Base-by-base conservation (phyloP, 1,140 invertebrate species). In the Trachymyrmex cornetzi region DNA sequence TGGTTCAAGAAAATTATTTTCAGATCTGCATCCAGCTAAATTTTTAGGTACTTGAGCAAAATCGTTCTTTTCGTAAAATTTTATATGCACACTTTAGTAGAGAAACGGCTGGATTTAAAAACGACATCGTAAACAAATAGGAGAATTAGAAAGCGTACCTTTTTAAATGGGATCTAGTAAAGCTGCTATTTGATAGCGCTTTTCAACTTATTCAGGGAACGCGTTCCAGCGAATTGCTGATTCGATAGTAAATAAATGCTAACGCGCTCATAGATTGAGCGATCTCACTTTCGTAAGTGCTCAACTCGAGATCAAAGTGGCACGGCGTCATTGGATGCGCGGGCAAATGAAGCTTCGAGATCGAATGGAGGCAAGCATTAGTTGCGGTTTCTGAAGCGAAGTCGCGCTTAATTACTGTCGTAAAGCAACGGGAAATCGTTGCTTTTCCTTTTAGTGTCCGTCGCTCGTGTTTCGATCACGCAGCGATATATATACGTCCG, bases 331-430 rank as follows among this genome's bases (percentile, higher is more conserved):
- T 84, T 84, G 74, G 34, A 57, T 53, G 61, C 38, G 61, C 30
- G 48, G 27, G 64, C 50, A 50, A 53, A 80, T 57, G 69, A 69
- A 34, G 79, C 75, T 77, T 81, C 38, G 72, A 55, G 87, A 87
- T 89, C 87, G 87, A 61, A 59, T n/a, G 55, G 24, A 75, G 22
- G 79, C 85, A 63, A 72, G 89, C 89, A 91, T 92, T 89, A 88
- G 91, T 92, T 91, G 91, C 91, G 91, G 91, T 92, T 88, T 81
- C 84, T 66, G 69, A 79, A 71, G 88, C 81, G 85, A 69, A 77
- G 66, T 84, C 87, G 57, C 69, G 61, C 88, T 91, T 92, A 92
- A 92, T 92, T 92, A 85, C 87, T 55, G 24, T 67, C 63, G 86
- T 90, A 89, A 86, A 91, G 81, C 79, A 85, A 30, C 84, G 74